phyloP scores from a whole-genome alignment of 2,888 invertebrate genomes.

The Drosophila histrio region DNA sequence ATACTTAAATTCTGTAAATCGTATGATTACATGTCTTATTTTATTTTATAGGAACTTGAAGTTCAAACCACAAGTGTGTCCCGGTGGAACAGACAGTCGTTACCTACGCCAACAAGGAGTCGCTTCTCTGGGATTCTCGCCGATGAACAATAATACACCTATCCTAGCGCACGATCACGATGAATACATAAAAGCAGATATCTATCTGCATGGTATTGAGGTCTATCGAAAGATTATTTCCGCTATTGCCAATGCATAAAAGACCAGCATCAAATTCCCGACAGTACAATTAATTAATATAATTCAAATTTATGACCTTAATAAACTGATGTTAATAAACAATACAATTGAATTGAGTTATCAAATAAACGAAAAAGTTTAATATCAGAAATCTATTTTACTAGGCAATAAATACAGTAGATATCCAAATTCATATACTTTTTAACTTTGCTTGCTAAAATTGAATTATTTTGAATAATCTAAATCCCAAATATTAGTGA shows the following conservation, averaged over 20 bases:
- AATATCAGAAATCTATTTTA: no score
- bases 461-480: no score
- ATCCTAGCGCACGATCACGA: constrained; percentile 95
- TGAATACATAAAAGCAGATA: constrained; percentile 91
- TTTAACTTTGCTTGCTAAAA: no score
- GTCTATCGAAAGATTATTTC: constrained; percentile 85
- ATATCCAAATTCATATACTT: no score
- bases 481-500: no score
- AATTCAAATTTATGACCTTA: not conserved
- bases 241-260: constrained; percentile 60
- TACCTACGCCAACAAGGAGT: constrained; percentile 91
- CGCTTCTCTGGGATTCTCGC: constrained; percentile 95
- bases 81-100: constrained; percentile 94
- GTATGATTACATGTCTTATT: not conserved
- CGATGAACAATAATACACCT: constrained; percentile 91
- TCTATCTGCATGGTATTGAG: constrained; percentile 92
- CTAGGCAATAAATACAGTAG: no score
- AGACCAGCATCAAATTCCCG: not conserved
- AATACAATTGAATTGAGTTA: not conserved
- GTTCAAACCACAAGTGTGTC: constrained; percentile 89
- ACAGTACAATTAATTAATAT: not conserved
- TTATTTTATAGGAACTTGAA: constrained; percentile 86
- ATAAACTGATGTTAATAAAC: no score
- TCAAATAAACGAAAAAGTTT: not conserved
- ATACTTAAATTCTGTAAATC: no score